Evolutionary conservation across 2,888 invertebrate species (phyloP).

Genomic region (Empis livida): DNA sequence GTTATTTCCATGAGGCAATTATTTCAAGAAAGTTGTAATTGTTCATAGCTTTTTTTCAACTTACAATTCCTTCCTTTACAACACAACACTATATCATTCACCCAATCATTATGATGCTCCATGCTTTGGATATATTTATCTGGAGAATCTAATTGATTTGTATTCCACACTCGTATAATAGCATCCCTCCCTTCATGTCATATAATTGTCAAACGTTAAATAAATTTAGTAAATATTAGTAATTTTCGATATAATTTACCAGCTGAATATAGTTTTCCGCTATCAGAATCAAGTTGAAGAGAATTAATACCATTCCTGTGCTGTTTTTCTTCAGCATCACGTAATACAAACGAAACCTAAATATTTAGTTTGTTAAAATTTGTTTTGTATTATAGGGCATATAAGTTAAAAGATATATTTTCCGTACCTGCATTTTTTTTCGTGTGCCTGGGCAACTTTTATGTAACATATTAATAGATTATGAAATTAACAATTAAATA

Average conservation of each 20-base stretch:
- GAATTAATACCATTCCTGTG: slow-evolving; percentile 96
- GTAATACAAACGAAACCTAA: slow-evolving; percentile 94
- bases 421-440: slow-evolving; percentile 41
- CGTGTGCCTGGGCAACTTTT: slow-evolving; percentile 36
- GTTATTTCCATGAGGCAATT: background rate
- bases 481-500: too few relatives aligned
- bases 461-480: slow-evolving; percentile 28
- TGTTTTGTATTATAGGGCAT: too few relatives aligned
- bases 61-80: slow-evolving; percentile 89
- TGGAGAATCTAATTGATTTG: slow-evolving; percentile 40
- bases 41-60: slow-evolving; percentile 10
- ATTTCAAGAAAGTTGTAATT: background rate
- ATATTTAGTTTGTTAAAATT: too few relatives aligned
- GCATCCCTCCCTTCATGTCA: slow-evolving; percentile 69
- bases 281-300: slow-evolving; percentile 77
- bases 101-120: slow-evolving; percentile 99
- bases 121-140: slow-evolving; percentile 86
- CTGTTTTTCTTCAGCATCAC: slow-evolving; percentile 86
- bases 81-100: slow-evolving; percentile 96
- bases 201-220: background rate
- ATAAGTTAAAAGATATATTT: too few relatives aligned
- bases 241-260: slow-evolving; percentile 17
- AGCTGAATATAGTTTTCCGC: slow-evolving; percentile 86
- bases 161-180: slow-evolving; percentile 87
- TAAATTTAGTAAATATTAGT: background rate